A percentile compares a stretch with the other conserved stretches of the same genome.
phyloP scores from a whole-genome alignment of 2,888 invertebrate genomes.

The Parochlus steinenii region DNA sequence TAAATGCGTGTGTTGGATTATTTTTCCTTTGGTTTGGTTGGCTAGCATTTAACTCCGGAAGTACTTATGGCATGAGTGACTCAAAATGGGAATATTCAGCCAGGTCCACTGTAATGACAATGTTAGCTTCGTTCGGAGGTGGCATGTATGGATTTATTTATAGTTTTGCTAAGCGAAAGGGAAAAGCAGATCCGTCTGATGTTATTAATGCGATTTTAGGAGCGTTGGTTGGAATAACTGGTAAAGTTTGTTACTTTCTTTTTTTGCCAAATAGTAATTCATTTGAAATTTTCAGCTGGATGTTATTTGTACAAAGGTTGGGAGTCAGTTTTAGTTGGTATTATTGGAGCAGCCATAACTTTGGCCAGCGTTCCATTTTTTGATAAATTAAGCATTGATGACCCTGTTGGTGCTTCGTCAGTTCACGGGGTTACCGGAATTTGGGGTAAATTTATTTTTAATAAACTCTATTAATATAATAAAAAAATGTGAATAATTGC shows the following conservation, averaged over 20 bases:
- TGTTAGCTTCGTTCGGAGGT: conserved; percentile 33
- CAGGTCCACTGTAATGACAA: conserved; percentile 30
- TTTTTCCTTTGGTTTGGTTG: conserved; percentile 40
- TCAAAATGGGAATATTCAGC: conserved; percentile 35
- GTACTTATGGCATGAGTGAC: conserved; percentile 23
- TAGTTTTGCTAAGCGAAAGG: neutral
- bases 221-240: conserved; percentile 5
- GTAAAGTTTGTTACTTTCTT: neutral
- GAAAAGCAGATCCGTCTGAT: conserved; percentile 2
- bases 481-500: too few relatives aligned
- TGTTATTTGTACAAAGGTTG: neutral
- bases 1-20: conserved; percentile 31
- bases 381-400: conserved; percentile 33
- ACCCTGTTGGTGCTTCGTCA: conserved; percentile 71
- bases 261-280: neutral
- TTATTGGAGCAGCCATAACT: neutral
- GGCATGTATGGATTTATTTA: conserved; percentile 19
- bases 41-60: conserved; percentile 37
- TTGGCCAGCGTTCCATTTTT: conserved; percentile 1
- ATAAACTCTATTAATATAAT: too few relatives aligned
- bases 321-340: neutral
- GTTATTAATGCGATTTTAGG: neutral
- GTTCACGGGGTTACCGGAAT: conserved; percentile 55
- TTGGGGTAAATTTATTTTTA: conserved; percentile 30
- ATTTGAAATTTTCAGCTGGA: neutral